A percentile compares a stretch with the other conserved stretches of the same genome.
phyloP scores from a whole-genome alignment of 2,113 vertebrate species.

The Ovis aries region ARS-UI_Ramb_v3.0 NC_056058.1:103324001-103324500 shows the following conservation, averaged over 20 bases:
- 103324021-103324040: not conserved
- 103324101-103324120: not conserved
- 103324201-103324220: conserved; percentile 36
- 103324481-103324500: not conserved
- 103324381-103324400: conserved; percentile 64
- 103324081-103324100: not conserved
- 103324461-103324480: conserved; percentile 35
- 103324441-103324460: conserved; percentile 24
- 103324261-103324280: conserved; percentile 29
- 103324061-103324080: not conserved
- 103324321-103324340: not conserved
- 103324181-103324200: not conserved
- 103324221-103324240: conserved; percentile 10
- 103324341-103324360: conserved; percentile 1
- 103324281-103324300: conserved; percentile 38
- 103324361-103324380: conserved; percentile 44
- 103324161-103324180: not conserved
- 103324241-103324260: not conserved
- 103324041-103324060: not conserved
- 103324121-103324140: not conserved
- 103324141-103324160: conserved; percentile 8
- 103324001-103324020: not conserved
- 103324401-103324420: conserved; percentile 34
- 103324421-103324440: conserved; percentile 53
- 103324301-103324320: conserved; percentile 22